Percentiles rank a stretch among this genome's conserved stretches.
Conservation (phyloP, 2,888 invertebrate genomes). For the Amiota mariae region DNA sequence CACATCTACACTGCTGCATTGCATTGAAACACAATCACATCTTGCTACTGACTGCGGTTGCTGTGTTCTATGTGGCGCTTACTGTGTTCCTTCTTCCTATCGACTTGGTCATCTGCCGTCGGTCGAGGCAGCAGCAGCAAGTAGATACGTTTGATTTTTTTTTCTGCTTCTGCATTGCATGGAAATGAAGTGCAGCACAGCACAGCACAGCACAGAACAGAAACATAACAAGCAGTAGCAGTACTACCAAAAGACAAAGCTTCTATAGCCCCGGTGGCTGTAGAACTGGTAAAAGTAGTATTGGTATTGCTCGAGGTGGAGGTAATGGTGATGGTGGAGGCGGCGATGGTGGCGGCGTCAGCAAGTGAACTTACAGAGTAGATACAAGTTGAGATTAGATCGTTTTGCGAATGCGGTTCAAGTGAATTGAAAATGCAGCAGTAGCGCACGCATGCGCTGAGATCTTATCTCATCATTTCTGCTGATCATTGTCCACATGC, state of each 20-base stretch:
- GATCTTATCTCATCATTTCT: constrained; percentile 50
- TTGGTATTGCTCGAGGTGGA: not conserved
- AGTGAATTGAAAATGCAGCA: constrained; percentile 55
- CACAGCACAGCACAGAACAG: too few relatives aligned
- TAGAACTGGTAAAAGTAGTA: not conserved
- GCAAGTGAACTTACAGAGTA: constrained; percentile 36
- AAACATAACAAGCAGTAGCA: too few relatives aligned
- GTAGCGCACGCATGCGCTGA: constrained; percentile 55
- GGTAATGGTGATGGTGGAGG: not conserved
- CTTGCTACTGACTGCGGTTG: constrained; percentile 40
- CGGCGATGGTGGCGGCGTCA: constrained; percentile 7
- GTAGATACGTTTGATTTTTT: constrained; percentile 13
- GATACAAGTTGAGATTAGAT: constrained; percentile 63
- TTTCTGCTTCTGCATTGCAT: constrained; percentile 29
- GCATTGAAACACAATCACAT: constrained; percentile 40
- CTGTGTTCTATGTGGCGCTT: constrained; percentile 56
- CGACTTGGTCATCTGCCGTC: constrained; percentile 55
- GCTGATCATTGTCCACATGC: constrained; percentile 33
- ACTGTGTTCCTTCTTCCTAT: constrained; percentile 49
- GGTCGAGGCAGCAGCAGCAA: constrained; percentile 25
- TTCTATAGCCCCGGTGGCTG: too few relatives aligned
- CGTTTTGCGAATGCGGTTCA: constrained; percentile 57
- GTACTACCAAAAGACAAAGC: too few relatives aligned
- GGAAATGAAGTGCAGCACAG: constrained; percentile 10
- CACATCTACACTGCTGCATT: constrained; percentile 47